A percentile compares a stretch with the other conserved stretches of the same genome.
Conservation (phyloP, 1,140 invertebrate species). For the Macrobrachium rosenbergii region DNA sequence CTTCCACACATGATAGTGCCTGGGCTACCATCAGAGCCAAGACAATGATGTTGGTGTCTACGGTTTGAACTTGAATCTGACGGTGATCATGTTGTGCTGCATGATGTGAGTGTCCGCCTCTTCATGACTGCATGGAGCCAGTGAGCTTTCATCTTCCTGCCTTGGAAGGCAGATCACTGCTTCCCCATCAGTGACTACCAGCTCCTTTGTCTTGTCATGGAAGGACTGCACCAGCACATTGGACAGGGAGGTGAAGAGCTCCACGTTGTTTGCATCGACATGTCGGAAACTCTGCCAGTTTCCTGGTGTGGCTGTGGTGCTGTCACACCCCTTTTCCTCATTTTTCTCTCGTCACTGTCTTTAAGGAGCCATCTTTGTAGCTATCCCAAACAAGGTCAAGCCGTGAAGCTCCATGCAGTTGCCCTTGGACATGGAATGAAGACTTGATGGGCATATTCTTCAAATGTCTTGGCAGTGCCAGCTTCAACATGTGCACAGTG, state of each 20-base stretch:
- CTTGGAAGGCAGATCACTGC: neutral
- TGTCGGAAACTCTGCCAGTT: constrained; percentile 21
- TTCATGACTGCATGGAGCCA: constrained; percentile 29
- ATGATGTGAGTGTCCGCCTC: constrained; percentile 32
- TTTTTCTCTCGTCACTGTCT: neutral
- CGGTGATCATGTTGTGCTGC: neutral
- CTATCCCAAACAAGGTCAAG: neutral
- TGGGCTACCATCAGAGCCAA: neutral
- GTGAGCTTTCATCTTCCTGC: constrained; percentile 21
- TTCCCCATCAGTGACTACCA: constrained; percentile 2
- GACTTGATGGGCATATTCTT: constrained; percentile 7
- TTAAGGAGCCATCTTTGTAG: constrained; percentile 18
- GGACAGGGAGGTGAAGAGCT: constrained; percentile 17
- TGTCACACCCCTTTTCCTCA: constrained; percentile 4
- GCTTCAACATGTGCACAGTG: too few species aligned
- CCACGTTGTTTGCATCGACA: constrained; percentile 5
- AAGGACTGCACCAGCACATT: constrained; percentile 5
- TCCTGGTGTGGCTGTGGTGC: neutral
- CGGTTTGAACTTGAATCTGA: neutral
- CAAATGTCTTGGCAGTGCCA: neutral
- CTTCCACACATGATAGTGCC: neutral
- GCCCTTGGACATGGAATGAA: neutral
- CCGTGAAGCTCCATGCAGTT: too few species aligned
- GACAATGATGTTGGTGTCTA: neutral
- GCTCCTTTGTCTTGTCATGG: neutral